These are phyloP conservation scores for Coturnix japonica DNA, from an alignment of 2,113 vertebrate species.

Conservation along the genomic window DNA sequence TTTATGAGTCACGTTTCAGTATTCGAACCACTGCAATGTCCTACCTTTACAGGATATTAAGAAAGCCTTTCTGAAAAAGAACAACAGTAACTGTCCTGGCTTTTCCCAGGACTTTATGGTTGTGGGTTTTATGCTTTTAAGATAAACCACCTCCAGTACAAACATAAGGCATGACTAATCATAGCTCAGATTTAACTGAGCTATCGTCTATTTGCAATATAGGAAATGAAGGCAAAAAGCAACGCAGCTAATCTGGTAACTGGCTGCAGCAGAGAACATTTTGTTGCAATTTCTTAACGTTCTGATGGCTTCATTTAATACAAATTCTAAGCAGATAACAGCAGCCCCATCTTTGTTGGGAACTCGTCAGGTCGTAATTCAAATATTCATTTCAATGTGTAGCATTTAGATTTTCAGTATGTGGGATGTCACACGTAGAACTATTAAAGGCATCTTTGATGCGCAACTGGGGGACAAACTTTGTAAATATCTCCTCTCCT, in stretches of 20 bases:
- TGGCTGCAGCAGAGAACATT: background rate
- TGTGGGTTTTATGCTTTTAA: background rate
- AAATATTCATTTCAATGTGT: constrained; percentile 4
- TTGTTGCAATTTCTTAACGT: background rate
- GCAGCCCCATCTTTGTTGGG: background rate
- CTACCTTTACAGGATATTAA: background rate
- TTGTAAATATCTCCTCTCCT: background rate
- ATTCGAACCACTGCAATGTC: background rate
- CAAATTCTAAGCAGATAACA: background rate
- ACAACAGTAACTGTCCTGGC: background rate
- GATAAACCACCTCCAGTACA: background rate
- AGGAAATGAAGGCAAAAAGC: constrained; percentile 30
- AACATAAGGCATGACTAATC: constrained; percentile 22
- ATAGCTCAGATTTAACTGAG: background rate
- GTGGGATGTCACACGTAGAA: background rate
- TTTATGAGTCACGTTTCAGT: background rate
- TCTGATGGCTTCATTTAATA: background rate
- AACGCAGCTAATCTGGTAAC: background rate
- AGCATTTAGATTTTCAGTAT: background rate
- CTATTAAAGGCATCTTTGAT: background rate
- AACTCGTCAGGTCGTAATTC: background rate
- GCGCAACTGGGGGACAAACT: background rate
- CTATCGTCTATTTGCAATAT: background rate
- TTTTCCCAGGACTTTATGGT: background rate
- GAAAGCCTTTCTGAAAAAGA: background rate